Base-by-base conservation (phyloP, 2,797 vertebrate genomes). In the Neosilurus mollespiculum region DNA sequence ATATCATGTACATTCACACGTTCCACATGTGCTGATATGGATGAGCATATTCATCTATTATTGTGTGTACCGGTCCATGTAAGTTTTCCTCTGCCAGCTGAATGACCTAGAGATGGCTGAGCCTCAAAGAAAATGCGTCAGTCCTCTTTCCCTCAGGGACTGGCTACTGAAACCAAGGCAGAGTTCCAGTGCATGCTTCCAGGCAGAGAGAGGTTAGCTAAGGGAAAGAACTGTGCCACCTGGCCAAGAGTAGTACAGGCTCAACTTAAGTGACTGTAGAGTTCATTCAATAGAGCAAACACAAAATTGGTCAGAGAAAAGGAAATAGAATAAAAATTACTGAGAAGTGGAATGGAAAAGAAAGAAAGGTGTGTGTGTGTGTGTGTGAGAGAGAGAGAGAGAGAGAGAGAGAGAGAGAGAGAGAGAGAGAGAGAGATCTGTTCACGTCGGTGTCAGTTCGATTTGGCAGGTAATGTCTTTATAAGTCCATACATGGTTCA, bases 151-250 rank as follows among this genome's bases (percentile, higher is more conserved):
- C 81, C 80, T 59, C 5, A 1, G 85, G 83, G 78, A 67, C 81
- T 73, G 24, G 54, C 54, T 86, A 78, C 84, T 84, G 80, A 84
- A 84, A 85, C 77, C 49, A 43, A 86, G 80, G 81, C 71, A 80
- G 72, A 67, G 75, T 78, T 86, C 87, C 84, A 82, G 78, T 75
- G 49, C 66, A 18, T 69, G 75, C 76, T 81, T 84, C 51, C 80
- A 80, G 72, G 83, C 71, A 73, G 37, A 82, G 64, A 87, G 80
- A 84, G 80, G 80, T 86, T 81, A 86, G 65, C 82, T 54, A 80
- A 80, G 67, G 72, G n/a, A 75, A 78, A 83, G 83, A 62, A 66
- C 66, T 72, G 43, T 80, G 53, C 80, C 71, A 67, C 79, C 77
- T 83, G 72, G 80, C 83, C 73, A 16, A n/a, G 53, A 77, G 77